Evolutionary conservation across 2,888 invertebrate genomes (phyloP), one percentile per base, ranked within the genome.

Genomic region (Sesia bembeciformis): DNA sequence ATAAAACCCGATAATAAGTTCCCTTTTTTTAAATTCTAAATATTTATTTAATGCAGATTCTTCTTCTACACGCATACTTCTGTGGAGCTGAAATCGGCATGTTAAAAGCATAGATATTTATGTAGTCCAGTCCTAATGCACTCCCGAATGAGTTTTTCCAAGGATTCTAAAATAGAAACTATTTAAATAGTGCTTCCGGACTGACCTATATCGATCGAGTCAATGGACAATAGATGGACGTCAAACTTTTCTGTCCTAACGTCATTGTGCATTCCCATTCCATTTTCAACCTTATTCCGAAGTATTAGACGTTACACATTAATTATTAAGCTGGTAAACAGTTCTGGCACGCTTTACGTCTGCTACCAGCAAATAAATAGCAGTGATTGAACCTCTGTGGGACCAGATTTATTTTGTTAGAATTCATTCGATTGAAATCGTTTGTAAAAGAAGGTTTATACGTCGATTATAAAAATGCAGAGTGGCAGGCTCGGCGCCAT

Each of bases 161-260:
- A 46, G 3, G 8, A 57, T 61, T 63, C 66, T 46, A 69, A 73
- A 76, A 77, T 78, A 80, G 78, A 78, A 66, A 60, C 60, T 58
- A 60, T 70, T 71, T 66, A 60, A 60, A 64, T 60, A 67, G 72
- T 74, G n/a, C 46, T 80, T 83, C 78, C 79, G 74, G 66, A 66
- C 65, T 77, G 78, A 80, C 82, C 81, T 70, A 82, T 68, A 78
- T 81, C 67, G 72, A 74, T 69, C 61, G 70, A 78, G 72, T 72
- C 75, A 74, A 77, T 78, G 74, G 70, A 75, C 72, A 76, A 74
- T 72, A 74, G 72, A 76, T 74, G 63, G 66, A 75, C 70, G 65
- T 65, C 70, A 66, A 72, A 67, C 61, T 69, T 67, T 68, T 67
- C 61, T 56, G 52, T 55, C 51, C 52, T 51, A 8, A 46, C 53